phyloP scores from a whole-genome alignment of 2,113 vertebrate species.

The Trichechus manatus region DNA sequence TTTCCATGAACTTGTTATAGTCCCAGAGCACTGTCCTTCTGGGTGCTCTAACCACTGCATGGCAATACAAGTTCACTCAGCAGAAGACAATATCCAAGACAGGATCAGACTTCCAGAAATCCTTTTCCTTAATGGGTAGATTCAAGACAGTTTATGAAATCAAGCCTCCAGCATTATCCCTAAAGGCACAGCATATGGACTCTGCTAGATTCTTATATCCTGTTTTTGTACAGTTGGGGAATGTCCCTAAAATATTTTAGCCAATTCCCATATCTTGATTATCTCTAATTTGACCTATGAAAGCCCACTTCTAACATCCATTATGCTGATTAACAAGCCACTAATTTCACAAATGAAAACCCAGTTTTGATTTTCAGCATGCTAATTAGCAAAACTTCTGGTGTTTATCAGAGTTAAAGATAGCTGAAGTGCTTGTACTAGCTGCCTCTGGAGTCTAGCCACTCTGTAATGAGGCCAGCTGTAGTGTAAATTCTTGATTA shows the following conservation, averaged over 20 bases:
- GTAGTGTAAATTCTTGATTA: slow-evolving; percentile 54
- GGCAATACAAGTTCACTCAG: neutral
- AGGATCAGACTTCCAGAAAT: neutral
- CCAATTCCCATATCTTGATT: slow-evolving; percentile 74
- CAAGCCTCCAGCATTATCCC: neutral
- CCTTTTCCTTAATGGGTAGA: neutral
- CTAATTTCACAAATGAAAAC: slow-evolving; percentile 84
- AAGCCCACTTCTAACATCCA: slow-evolving; percentile 77
- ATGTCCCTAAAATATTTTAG: slow-evolving; percentile 55
- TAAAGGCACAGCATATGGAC: neutral
- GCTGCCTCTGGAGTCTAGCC: slow-evolving; percentile 73
- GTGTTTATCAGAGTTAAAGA: slow-evolving; percentile 81
- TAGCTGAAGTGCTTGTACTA: slow-evolving; percentile 73
- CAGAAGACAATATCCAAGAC: neutral
- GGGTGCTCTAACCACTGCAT: neutral
- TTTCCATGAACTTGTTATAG: neutral
- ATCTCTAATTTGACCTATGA: slow-evolving; percentile 77
- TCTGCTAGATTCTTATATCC: neutral
- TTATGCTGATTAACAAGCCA: slow-evolving; percentile 84
- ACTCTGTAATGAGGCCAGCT: slow-evolving; percentile 60
- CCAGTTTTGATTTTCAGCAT: slow-evolving; percentile 78
- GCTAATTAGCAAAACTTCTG: slow-evolving; percentile 81
- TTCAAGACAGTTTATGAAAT: neutral
- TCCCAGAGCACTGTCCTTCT: neutral
- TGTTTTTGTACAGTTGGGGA: slow-evolving; percentile 44